Evolutionary conservation across 2,113 vertebrate genomes (phyloP), one percentile per base, ranked within the genome.

Genomic region (Sitta europaea): DNA sequence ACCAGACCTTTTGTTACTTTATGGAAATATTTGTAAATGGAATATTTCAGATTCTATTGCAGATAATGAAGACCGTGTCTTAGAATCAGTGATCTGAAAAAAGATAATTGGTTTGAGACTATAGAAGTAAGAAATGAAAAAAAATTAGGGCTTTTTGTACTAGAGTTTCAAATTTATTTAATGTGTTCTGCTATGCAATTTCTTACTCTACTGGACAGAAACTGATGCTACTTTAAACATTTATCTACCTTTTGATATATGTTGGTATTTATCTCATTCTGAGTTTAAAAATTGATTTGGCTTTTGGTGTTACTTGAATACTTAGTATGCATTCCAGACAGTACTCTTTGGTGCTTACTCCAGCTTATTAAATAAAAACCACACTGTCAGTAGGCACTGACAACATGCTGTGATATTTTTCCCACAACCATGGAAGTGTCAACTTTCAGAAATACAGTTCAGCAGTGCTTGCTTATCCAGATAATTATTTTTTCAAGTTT

Each of bases 141-240:
- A 85, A 79, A 67, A 24, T 4, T 11, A 38, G 24, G 5, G 0
- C 5, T n/a, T 65, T 84, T 72, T 10, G 51, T 85, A 21, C 57
- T 78, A 6, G 54, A 72, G 29, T 36, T 36, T 79, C 62, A 42
- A 29, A 58, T 95, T 89, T 3, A 55, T 96, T 91, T 87, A 75
- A 85, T 65, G 6, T 83, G 12, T 36, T 92, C 55, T 88, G 47
- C 93, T 95, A 96, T 96, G 96, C 95, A 94, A 75, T 93, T 87
- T 85, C 50, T 91, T 93, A 90, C 27, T 95, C 54, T 84, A 86
- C 72, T 65, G 54, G 25, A 88, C 54, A 91, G 31, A 90, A 43
- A 67, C n/a, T 66, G 48, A 86, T 22, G 10, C 63, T 87, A 80
- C 48, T 79, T 82, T 40, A 87, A 90, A 57, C 24, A 58, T 54